A percentile compares a stretch with the other conserved stretches of the same genome.
These are phyloP conservation scores for Drosophila kokeensis DNA, from an alignment of 2,888 invertebrate genomes.

Conservation along the genomic window DNA sequence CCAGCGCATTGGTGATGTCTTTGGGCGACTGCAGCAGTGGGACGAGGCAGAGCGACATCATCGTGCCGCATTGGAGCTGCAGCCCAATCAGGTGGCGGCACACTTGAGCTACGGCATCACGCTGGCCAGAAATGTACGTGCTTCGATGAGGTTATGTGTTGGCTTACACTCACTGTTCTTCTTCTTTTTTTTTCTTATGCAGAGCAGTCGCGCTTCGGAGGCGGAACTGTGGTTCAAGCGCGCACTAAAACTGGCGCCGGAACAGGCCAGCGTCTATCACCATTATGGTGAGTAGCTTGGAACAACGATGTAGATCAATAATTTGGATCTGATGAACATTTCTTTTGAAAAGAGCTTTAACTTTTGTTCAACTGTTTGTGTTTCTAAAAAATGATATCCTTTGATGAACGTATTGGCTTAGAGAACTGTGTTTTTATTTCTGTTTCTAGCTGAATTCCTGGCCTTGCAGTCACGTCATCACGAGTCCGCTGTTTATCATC, in stretches of 20 bases:
- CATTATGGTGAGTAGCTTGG: slow-evolving; percentile 91
- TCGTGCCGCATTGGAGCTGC: slow-evolving; percentile 91
- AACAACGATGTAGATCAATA: background rate
- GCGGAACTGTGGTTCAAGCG: slow-evolving; percentile 96
- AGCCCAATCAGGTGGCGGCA: slow-evolving; percentile 94
- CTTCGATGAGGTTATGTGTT: background rate
- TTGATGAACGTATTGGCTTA: slow-evolving; percentile 2
- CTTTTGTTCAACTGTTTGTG: background rate
- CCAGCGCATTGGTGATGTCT: slow-evolving; percentile 95
- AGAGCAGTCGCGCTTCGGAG: slow-evolving; percentile 92
- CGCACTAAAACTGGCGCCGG: slow-evolving; percentile 92
- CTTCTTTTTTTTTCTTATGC: slow-evolving; percentile 50
- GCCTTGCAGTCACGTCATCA: slow-evolving; percentile 91
- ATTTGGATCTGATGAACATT: background rate
- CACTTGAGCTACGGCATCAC: slow-evolving; percentile 96
- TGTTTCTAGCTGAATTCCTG: slow-evolving; percentile 93
- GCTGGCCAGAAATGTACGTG: slow-evolving; percentile 94
- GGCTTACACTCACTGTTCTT: background rate
- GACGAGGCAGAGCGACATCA: slow-evolving; percentile 95
- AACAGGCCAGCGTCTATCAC: slow-evolving; percentile 93
- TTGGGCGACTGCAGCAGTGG: slow-evolving; percentile 92
- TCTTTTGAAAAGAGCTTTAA: background rate
- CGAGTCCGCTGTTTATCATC: slow-evolving; percentile 93
- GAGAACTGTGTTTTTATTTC: background rate
- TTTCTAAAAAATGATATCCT: background rate